Conservation (phyloP, 1,140 invertebrate genomes). For the Mactra quadrangularis region DNA sequence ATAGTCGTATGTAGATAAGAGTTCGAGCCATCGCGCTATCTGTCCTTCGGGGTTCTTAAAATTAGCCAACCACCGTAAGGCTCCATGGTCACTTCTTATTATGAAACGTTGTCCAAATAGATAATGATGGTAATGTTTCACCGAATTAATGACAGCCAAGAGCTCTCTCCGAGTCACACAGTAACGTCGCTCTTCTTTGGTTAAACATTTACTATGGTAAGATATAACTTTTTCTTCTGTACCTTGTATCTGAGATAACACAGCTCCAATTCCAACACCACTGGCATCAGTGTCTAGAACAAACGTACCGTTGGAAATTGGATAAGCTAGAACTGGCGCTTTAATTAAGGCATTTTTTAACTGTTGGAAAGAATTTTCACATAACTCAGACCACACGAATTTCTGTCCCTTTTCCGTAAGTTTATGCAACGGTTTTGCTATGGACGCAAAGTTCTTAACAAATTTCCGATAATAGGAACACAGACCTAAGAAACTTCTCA, state of each 20-base stretch:
- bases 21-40: slow-evolving; percentile 41
- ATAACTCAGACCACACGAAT: no score
- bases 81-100: slow-evolving; percentile 45
- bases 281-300: slow-evolving; percentile 65
- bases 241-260: slow-evolving; percentile 15
- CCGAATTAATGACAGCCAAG: slow-evolving; percentile 38
- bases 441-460: not conserved
- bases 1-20: slow-evolving; percentile 31
- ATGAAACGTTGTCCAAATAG: slow-evolving; percentile 12
- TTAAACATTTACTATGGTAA: not conserved
- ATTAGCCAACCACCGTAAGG: slow-evolving; percentile 44
- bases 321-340: no score
- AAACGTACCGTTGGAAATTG: no score
- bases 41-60: slow-evolving; percentile 38
- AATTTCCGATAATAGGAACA: not conserved
- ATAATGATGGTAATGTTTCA: slow-evolving; percentile 50
- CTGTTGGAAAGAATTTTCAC: no score
- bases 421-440: no score
- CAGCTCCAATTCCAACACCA: not conserved
- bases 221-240: slow-evolving; percentile 18
- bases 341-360: no score
- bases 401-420: no score
- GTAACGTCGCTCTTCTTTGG: slow-evolving; percentile 45
- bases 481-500: not conserved
- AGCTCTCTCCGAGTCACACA: slow-evolving; percentile 46